phyloP scores from a whole-genome alignment of 1,140 invertebrate species.

The Halotydeus destructor region DNA sequence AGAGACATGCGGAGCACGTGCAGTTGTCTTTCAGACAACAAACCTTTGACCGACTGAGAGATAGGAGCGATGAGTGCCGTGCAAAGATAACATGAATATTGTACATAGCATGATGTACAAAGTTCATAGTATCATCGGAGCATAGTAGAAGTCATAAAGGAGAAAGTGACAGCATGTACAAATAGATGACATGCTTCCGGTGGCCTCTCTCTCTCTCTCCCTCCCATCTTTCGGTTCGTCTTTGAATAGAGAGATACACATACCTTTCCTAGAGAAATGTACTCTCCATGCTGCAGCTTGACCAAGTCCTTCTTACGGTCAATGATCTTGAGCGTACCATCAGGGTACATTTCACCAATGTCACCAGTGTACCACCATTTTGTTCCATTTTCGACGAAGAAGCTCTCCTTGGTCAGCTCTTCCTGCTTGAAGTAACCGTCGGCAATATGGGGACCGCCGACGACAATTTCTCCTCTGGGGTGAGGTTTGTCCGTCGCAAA shows the following conservation, averaged over 20 bases:
- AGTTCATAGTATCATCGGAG: not conserved
- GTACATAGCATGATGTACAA: not conserved
- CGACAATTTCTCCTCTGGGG: constrained; percentile 74
- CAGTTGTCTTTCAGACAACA: not conserved
- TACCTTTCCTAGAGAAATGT: constrained; percentile 35
- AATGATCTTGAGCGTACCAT: constrained; percentile 86
- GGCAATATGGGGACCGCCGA: constrained; percentile 70
- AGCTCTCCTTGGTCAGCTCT: constrained; percentile 66
- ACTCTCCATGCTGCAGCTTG: constrained; percentile 90
- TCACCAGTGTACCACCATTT: constrained; percentile 88
- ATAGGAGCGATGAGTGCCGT: too few relatives aligned
- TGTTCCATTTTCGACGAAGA: constrained; percentile 37
- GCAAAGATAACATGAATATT: constrained; percentile 1
- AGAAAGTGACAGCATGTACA: not conserved
- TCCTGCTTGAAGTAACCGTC: constrained; percentile 83
- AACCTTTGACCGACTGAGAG: too few relatives aligned
- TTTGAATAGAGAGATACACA: constrained; percentile 28
- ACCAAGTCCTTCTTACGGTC: constrained; percentile 97
- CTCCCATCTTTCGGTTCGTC: not conserved
- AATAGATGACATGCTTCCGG: not conserved
- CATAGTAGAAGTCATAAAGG: not conserved
- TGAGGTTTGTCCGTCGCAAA: constrained; percentile 58
- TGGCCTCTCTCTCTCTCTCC: not conserved
- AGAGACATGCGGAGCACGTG: not conserved
- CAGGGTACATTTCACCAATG: constrained; percentile 71